These are phyloP conservation scores for Pomatostomus ruficeps DNA, from an alignment of 2,113 vertebrate genomes.

Conservation along the genomic window DNA sequence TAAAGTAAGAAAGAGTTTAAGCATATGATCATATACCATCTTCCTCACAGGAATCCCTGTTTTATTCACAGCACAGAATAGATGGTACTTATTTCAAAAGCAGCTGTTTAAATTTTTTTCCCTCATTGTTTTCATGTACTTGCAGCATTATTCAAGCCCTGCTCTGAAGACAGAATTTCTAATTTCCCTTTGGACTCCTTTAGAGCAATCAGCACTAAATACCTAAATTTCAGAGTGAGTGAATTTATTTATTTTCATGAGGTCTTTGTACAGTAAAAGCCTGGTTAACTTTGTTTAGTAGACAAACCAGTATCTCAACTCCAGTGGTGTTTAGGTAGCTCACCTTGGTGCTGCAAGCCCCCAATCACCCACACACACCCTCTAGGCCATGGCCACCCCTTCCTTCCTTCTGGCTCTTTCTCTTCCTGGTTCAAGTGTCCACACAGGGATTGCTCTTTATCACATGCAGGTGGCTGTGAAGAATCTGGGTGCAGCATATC, in stretches of 20 bases:
- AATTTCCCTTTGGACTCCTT: background rate
- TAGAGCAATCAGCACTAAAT: background rate
- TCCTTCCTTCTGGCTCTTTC: background rate
- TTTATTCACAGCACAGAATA: background rate
- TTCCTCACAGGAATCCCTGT: background rate
- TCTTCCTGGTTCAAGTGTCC: background rate
- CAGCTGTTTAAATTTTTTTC: background rate
- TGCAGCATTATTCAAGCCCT: background rate
- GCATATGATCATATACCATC: background rate
- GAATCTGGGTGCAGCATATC: background rate
- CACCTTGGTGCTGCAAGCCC: rapidly evolving
- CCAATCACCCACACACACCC: rapidly evolving
- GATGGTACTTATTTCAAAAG: background rate
- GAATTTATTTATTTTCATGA: background rate
- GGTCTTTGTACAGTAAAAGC: background rate
- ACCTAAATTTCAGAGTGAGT: background rate
- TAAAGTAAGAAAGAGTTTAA: background rate
- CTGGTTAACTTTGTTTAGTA: background rate
- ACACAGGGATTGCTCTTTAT: rapidly evolving
- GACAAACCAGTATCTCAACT: background rate
- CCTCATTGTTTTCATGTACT: background rate
- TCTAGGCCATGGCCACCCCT: background rate
- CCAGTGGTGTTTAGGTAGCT: background rate
- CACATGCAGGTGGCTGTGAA: background rate
- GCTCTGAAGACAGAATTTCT: background rate